phyloP scores from a whole-genome alignment of 2,113 vertebrate genomes.

The Crotalus viridis region DNA sequence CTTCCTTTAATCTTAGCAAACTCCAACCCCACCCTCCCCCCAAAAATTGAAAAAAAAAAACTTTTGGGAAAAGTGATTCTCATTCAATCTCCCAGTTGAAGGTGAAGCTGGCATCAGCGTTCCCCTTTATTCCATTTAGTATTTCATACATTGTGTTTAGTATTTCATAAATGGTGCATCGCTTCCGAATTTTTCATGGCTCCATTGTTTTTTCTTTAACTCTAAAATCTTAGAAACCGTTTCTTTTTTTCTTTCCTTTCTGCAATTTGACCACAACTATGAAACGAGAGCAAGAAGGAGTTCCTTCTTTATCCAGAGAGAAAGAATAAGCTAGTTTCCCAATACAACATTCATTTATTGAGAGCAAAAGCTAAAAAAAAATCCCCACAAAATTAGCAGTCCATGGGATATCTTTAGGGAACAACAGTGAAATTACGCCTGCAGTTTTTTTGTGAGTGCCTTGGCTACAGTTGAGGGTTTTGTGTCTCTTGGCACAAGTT shows the following conservation, averaged over 20 bases:
- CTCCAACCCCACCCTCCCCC: background rate
- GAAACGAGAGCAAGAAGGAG: background rate
- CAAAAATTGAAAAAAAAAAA: background rate
- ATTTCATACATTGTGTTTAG: background rate
- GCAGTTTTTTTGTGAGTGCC: background rate
- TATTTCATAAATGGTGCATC: too few species aligned
- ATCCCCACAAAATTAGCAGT: rapidly evolving
- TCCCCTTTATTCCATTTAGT: background rate
- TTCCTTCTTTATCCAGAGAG: background rate
- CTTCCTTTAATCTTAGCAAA: background rate
- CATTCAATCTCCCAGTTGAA: background rate
- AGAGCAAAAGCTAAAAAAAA: background rate
- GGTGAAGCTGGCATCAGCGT: background rate
- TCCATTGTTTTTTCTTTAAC: background rate
- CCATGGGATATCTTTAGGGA: background rate
- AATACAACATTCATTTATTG: background rate
- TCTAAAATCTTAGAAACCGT: background rate
- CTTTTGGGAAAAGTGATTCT: background rate
- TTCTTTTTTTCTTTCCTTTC: background rate
- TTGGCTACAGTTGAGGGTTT: background rate
- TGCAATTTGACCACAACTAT: background rate
- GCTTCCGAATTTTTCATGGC: background rate
- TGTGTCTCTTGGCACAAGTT: background rate
- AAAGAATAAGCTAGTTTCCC: background rate
- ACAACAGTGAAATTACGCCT: background rate